These are phyloP conservation scores for Neoniphon sammara DNA, from an alignment of 2,797 vertebrate species.

Conservation along the genomic window DNA sequence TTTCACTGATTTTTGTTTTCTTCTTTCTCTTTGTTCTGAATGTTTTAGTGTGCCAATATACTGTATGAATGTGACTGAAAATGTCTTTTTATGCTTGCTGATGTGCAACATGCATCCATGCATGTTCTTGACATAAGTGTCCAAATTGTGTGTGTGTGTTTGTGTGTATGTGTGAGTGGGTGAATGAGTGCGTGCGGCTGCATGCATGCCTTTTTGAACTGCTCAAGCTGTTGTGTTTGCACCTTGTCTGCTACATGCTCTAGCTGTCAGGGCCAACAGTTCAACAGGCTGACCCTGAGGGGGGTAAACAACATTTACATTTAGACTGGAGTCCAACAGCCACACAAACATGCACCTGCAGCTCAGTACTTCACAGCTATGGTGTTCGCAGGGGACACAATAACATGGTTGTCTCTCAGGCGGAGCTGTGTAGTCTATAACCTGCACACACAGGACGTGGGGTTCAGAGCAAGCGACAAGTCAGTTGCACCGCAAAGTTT, in stretches of 20 bases:
- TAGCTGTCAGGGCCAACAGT: constrained; percentile 18
- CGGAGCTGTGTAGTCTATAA: neutral
- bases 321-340: constrained; percentile 35
- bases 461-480: neutral
- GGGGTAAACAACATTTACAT: constrained; percentile 42
- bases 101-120: constrained; percentile 31
- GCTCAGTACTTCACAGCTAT: neutral
- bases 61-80: constrained; percentile 33
- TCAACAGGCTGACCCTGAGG: constrained; percentile 23
- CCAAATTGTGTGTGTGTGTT: neutral
- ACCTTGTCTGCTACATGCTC: constrained; percentile 25
- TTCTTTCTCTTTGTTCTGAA: constrained; percentile 11
- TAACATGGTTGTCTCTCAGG: constrained; percentile 15
- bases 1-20: constrained; percentile 25
- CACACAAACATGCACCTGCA: constrained; percentile 22
- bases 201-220: constrained; percentile 48
- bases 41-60: constrained; percentile 22
- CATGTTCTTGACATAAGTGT: constrained; percentile 20
- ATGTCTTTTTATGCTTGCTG: constrained; percentile 41
- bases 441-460: constrained; percentile 6
- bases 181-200: constrained; percentile 2
- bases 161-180: neutral
- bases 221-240: constrained; percentile 32
- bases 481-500: constrained; percentile 9
- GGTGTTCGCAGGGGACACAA: neutral